Evolutionary conservation across 1,140 invertebrate species (phyloP), one percentile per base, ranked within the genome.

Genomic region (Calephelis nemesis): DNA sequence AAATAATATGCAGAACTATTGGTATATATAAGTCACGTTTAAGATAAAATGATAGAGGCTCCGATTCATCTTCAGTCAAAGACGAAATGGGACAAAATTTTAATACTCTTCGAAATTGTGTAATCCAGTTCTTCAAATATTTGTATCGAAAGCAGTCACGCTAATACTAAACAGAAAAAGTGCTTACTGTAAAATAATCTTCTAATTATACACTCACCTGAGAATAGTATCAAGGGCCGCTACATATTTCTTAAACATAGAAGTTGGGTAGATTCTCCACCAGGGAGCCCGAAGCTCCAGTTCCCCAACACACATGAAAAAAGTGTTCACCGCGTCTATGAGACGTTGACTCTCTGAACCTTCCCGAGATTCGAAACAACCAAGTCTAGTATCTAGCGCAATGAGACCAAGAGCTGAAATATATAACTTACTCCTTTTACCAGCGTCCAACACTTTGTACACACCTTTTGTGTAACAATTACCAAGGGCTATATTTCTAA

Each of bases 211-310:
- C 42, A 68, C 19, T 70, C 88, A 96, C 96, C 93, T 94, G 76
- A 93, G 90, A 77, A 95, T 95, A 69, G 93, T 95, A 76, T 97
- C 95, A 42, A 97, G 91, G 0, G 96, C 95, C 10, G 93, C 91
- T 4, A 96, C 94, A 75, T 96, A 96, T 81, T 94, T 93, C 63
- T 91, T 91, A 92, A 96, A 97, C 19, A 95, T 94, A 7, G 94
- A 93, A 0, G 96, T 97, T 15, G 93, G 93, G 79, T 96, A 96
- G 1, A 96, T 75, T 76, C 95, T 94, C 97, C 97, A 97, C 78
- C 97, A 93, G 0, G 96, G 96, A 62, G 96, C 93, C 71, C 95
- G 94, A 1, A 97, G 87, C 81, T 97, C 96, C 19, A 97, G 89
- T 67, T 96, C 93, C 0, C 95, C 95, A 3, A 97, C 95, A 40